A percentile compares a stretch with the other conserved stretches of the same genome.
phyloP scores from a whole-genome alignment of 1,140 invertebrate species.

The Nomia melanderi region DNA sequence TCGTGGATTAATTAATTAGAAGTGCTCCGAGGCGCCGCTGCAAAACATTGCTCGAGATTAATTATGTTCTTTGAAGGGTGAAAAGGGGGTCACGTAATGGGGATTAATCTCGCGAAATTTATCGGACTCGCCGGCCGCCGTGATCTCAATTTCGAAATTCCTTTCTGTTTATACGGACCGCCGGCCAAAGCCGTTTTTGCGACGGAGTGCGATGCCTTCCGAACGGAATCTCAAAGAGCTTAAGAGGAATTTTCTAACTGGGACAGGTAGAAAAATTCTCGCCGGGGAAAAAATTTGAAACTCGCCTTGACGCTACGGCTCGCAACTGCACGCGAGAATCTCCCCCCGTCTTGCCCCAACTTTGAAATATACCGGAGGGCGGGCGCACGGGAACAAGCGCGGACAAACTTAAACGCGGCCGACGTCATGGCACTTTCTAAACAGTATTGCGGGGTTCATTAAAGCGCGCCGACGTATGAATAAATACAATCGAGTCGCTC shows the following conservation, averaged over 20 bases:
- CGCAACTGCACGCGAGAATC: background rate
- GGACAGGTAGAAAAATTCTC: conserved; percentile 5
- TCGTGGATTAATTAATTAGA: conserved; percentile 29
- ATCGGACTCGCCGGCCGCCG: background rate
- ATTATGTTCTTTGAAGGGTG: background rate
- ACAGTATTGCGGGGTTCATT: conserved; percentile 3
- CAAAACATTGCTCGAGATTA: background rate
- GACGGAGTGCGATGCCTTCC: too few species aligned
- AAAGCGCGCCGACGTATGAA: conserved; percentile 27
- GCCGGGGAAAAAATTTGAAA: background rate
- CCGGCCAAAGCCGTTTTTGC: background rate
- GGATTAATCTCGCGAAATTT: background rate
- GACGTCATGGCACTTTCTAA: conserved; percentile 14
- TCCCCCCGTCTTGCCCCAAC: background rate
- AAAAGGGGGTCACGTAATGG: background rate
- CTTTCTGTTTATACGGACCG: too few species aligned
- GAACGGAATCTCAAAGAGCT: background rate
- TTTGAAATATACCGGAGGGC: background rate
- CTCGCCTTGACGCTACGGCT: background rate
- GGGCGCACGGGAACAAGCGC: background rate
- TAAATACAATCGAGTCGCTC: conserved; percentile 26
- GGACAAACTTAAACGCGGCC: background rate
- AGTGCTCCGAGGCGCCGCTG: conserved; percentile 5
- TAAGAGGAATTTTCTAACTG: background rate
- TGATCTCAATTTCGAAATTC: background rate